Evolutionary conservation across 2,888 invertebrate genomes (phyloP).

Genomic region (Scrobipalpa atriplicella): DNA sequence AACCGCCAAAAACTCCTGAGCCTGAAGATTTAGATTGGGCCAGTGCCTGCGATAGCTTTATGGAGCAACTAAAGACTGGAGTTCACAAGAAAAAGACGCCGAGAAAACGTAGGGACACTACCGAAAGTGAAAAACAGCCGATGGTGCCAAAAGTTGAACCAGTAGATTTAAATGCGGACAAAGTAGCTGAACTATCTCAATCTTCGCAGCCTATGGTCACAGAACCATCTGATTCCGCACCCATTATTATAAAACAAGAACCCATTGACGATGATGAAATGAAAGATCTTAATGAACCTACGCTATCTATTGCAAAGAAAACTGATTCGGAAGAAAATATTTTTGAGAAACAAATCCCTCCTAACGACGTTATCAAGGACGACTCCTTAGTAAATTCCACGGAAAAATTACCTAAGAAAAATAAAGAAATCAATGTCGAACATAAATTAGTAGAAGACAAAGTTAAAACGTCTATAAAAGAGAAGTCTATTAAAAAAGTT

Average conservation of each 20-base stretch:
- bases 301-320: not conserved
- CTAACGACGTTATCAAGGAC: not conserved
- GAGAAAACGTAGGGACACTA: conserved; percentile 73
- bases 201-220: conserved; percentile 30
- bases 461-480: conserved; percentile 1
- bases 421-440: not conserved
- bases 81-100: conserved; percentile 81
- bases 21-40: conserved; percentile 82
- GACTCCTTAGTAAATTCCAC: not conserved
- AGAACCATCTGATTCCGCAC: conserved; percentile 33
- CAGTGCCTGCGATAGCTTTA: conserved; percentile 89
- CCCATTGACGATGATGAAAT: conserved; percentile 67
- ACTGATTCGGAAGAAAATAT: not conserved
- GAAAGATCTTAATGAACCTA: conserved; percentile 37
- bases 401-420: conserved; percentile 1
- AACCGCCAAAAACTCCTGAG: conserved; percentile 39
- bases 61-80: conserved; percentile 87
- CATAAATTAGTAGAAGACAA: not conserved
- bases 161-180: conserved; percentile 28
- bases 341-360: conserved; percentile 5
- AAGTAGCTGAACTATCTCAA: not conserved
- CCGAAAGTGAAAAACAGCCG: conserved; percentile 51
- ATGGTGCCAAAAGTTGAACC: conserved; percentile 36
- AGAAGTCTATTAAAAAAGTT: not conserved
- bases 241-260: conserved; percentile 61